These are phyloP conservation scores for Drosophila dunni DNA, from an alignment of 1,140 invertebrate species.

Conservation along the genomic window DNA sequence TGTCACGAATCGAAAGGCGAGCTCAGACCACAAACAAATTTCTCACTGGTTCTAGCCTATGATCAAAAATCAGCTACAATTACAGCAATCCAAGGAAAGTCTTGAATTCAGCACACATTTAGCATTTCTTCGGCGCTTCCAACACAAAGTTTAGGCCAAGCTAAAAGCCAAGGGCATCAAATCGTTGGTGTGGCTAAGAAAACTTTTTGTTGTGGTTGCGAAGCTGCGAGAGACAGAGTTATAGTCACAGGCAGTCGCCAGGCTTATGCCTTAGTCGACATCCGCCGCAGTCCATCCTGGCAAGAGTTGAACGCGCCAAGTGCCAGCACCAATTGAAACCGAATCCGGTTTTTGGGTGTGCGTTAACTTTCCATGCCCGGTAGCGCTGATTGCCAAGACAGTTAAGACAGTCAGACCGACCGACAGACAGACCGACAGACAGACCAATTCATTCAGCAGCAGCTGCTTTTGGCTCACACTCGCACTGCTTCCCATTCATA, in stretches of 20 bases:
- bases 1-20: too few species aligned
- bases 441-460: conserved; percentile 70
- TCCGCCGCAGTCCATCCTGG: conserved; percentile 77
- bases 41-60: too few species aligned
- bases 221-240: conserved; percentile 15
- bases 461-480: conserved; percentile 17
- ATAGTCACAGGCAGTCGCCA: not conserved
- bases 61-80: too few species aligned
- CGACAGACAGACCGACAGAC: conserved; percentile 22
- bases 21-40: too few species aligned
- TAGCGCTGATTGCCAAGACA: conserved; percentile 75
- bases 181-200: too few species aligned
- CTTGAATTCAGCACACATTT: too few species aligned
- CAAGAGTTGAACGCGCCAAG: conserved; percentile 60
- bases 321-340: conserved; percentile 67
- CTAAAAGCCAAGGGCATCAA: too few species aligned
- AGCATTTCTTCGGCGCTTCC: too few species aligned
- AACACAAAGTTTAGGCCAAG: too few species aligned
- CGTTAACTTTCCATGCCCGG: conserved; percentile 77
- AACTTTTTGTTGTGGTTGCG: too few species aligned
- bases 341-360: conserved; percentile 69
- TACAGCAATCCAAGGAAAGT: too few species aligned
- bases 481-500: not conserved
- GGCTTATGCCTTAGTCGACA: conserved; percentile 41
- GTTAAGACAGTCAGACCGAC: conserved; percentile 19